Evolutionary conservation across 2,888 invertebrate genomes (phyloP).

Genomic region (Drosophila lutescens): DNA sequence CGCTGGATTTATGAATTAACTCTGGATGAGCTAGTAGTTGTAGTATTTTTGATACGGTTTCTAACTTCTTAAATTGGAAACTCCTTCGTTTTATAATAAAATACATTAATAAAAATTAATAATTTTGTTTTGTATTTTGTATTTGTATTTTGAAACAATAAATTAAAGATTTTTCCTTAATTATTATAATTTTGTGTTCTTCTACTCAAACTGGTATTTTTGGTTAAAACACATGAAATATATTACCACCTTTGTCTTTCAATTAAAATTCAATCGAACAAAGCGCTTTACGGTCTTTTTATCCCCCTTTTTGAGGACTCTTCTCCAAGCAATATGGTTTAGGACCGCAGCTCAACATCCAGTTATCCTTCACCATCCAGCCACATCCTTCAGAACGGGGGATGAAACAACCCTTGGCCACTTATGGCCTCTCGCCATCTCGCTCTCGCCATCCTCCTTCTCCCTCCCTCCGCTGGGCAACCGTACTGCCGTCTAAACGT

Average conservation of each 20-base stretch:
- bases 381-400: conserved; percentile 26
- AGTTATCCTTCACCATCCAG: conserved; percentile 20
- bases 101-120: no score
- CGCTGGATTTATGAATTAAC: conserved; percentile 35
- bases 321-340: conserved; percentile 58
- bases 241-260: conserved; percentile 68
- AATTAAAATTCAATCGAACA: conserved; percentile 79
- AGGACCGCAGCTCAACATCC: conserved; percentile 9
- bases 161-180: no score
- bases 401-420: conserved; percentile 37
- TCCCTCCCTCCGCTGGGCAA: neutral
- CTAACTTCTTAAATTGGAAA: neutral
- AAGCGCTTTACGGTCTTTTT: conserved; percentile 54
- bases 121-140: no score
- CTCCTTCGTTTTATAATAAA: neutral
- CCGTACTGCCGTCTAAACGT: conserved; percentile 61
- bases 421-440: conserved; percentile 1
- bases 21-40: neutral
- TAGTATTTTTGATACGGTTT: neutral
- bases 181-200: neutral
- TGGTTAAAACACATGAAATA: conserved; percentile 43
- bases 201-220: neutral
- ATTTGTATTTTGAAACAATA: no score
- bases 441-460: neutral
- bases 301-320: conserved; percentile 19